Evolutionary conservation across 2,113 vertebrate genomes (phyloP).

Genomic region (Xyrauchen texanus): DNA sequence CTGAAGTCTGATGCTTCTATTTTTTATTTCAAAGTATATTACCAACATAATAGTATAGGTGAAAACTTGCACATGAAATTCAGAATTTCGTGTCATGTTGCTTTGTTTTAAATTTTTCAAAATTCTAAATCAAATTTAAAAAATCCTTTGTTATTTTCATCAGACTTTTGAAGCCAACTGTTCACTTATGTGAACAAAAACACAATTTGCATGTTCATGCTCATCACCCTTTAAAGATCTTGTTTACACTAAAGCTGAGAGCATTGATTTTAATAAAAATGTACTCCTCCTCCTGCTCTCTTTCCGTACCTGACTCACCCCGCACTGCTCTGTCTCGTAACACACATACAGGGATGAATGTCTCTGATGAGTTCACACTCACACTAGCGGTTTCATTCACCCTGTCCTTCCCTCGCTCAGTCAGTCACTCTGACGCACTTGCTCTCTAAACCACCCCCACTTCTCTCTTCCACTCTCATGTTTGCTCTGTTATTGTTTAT

Average conservation of each 20-base stretch:
- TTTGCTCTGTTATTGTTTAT: background rate
- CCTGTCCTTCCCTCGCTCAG: conserved; percentile 20
- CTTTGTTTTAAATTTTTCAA: too few species aligned
- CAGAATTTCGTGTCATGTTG: too few species aligned
- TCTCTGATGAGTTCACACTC: conserved; percentile 34
- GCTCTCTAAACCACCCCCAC: conserved; percentile 6
- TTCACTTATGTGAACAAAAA: background rate
- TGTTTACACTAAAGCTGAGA: conserved; percentile 68
- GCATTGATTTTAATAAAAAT: conserved; percentile 66
- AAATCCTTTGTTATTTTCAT: background rate
- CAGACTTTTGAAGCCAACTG: background rate
- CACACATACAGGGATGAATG: conserved; percentile 40
- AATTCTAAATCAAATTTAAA: too few species aligned
- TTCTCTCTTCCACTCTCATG: conserved; percentile 25
- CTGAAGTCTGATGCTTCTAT: too few species aligned
- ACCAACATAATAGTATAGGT: too few species aligned
- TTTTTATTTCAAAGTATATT: too few species aligned
- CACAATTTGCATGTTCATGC: background rate
- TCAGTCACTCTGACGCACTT: conserved; percentile 36
- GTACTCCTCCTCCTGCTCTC: conserved; percentile 46
- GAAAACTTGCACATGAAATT: too few species aligned
- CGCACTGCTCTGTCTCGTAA: conserved; percentile 2
- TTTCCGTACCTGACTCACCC: conserved; percentile 62
- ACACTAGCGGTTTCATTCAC: conserved; percentile 43
- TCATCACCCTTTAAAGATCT: conserved; percentile 20